Percentiles rank a stretch among this genome's conserved stretches.
phyloP scores from a whole-genome alignment of 2,888 invertebrate species.

The Ctena decussata region DNA sequence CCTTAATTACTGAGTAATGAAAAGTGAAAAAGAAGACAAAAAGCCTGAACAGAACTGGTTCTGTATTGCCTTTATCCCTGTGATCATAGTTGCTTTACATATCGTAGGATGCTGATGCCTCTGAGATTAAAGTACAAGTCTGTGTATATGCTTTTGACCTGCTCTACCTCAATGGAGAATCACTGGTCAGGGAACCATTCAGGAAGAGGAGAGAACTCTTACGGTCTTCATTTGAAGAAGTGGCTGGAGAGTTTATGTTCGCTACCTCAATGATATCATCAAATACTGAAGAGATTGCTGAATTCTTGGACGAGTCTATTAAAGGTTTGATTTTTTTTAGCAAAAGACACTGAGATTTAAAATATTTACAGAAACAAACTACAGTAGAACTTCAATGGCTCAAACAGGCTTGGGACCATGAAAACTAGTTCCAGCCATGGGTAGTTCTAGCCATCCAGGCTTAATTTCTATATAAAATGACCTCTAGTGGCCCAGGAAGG shows the following conservation, averaged over 20 bases:
- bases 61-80: background rate
- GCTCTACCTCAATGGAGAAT: slow-evolving; percentile 95
- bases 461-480: no score
- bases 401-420: no score
- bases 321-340: slow-evolving; percentile 89
- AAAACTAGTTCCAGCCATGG: no score
- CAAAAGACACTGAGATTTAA: no score
- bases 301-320: slow-evolving; percentile 97
- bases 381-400: no score
- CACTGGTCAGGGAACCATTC: slow-evolving; percentile 94
- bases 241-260: slow-evolving; percentile 94
- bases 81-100: background rate
- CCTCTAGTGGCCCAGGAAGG: no score
- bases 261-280: slow-evolving; percentile 94
- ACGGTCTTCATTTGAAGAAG: slow-evolving; percentile 87
- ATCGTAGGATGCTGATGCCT: slow-evolving; percentile 91
- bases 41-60: no score
- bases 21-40: no score
- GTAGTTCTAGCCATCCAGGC: no score
- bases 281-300: slow-evolving; percentile 96
- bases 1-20: no score
- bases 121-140: slow-evolving; percentile 94
- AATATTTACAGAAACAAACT: no score
- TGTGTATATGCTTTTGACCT: slow-evolving; percentile 99
- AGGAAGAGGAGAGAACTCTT: slow-evolving; percentile 92